Conservation (phyloP, 2,797 vertebrate genomes). For the Onychomys leucogaster region DNA sequence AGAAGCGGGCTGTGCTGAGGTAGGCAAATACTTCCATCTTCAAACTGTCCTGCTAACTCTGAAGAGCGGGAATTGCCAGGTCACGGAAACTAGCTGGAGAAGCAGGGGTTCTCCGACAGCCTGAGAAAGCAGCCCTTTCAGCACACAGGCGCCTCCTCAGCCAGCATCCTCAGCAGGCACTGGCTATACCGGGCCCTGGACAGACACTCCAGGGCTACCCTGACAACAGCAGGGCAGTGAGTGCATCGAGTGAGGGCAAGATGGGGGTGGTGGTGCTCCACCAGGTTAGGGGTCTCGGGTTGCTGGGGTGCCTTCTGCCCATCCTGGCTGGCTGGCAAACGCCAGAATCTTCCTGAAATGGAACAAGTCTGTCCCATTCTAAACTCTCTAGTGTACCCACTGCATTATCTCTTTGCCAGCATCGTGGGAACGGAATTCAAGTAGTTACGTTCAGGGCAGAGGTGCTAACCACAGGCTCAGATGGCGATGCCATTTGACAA, state of each 20-base stretch:
- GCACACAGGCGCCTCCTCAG: background rate
- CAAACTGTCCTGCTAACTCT: background rate
- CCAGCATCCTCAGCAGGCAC: background rate
- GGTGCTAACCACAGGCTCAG: conserved; percentile 86
- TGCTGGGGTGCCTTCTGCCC: background rate
- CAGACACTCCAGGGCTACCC: background rate
- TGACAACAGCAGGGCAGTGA: background rate
- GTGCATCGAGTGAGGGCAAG: fast-evolving
- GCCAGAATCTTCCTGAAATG: background rate
- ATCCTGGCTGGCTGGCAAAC: background rate
- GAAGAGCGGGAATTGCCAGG: background rate
- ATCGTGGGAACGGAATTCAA: conserved; percentile 85
- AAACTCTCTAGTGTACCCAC: conserved; percentile 51
- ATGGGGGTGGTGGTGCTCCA: background rate
- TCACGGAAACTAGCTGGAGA: background rate
- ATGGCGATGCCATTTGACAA: conserved; percentile 78
- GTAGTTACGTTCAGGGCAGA: conserved; percentile 81
- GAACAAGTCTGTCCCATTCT: conserved; percentile 31
- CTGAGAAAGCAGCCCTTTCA: background rate
- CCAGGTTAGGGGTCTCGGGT: background rate
- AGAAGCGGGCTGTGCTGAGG: conserved; percentile 11
- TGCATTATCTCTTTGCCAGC: conserved; percentile 73
- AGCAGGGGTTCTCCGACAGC: background rate
- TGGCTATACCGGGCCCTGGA: background rate
- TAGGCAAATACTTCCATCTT: conserved; percentile 70